Percentiles rank a stretch among this genome's conserved stretches.
Conservation (phyloP, 2,888 invertebrate species). For the Yponomeuta malinellus region DNA sequence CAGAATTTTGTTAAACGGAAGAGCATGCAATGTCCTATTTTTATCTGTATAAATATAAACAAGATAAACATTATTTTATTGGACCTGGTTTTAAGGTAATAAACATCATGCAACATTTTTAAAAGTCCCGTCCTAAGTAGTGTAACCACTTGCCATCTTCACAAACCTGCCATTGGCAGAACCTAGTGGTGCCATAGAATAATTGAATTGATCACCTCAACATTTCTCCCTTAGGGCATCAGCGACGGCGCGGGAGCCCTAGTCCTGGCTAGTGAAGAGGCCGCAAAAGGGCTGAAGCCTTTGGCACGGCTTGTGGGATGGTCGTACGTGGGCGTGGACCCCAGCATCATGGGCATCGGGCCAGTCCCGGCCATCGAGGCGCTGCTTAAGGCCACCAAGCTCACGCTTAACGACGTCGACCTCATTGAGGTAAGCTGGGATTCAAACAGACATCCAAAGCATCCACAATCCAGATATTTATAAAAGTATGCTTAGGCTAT, state of each 20-base stretch:
- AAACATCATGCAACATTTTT: too few relatives aligned
- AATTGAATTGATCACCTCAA: not conserved
- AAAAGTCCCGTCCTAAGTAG: too few relatives aligned
- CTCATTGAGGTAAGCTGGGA: constrained; percentile 84
- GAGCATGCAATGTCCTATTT: too few relatives aligned
- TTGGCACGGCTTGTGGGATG: constrained; percentile 94
- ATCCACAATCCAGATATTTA: too few relatives aligned
- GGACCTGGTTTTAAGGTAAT: too few relatives aligned
- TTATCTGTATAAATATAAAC: too few relatives aligned
- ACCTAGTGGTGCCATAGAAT: too few relatives aligned
- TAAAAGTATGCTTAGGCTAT: too few relatives aligned
- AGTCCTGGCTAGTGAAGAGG: constrained; percentile 93
- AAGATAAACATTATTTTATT: too few relatives aligned
- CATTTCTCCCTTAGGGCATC: constrained; percentile 82
- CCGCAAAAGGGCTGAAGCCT: constrained; percentile 90
- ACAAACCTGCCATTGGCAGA: too few relatives aligned
- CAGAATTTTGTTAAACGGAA: too few relatives aligned
- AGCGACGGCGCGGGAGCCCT: constrained; percentile 98
- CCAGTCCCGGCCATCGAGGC: constrained; percentile 95
- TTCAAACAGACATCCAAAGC: not conserved
- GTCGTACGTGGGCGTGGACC: constrained; percentile 96
- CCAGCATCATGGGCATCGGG: constrained; percentile 98
- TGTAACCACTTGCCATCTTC: too few relatives aligned
- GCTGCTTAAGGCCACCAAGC: constrained; percentile 85
- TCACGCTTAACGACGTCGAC: constrained; percentile 91